Evolutionary conservation across 2,797 vertebrate species (phyloP).

Genomic region (Emys orbicularis): DNA sequence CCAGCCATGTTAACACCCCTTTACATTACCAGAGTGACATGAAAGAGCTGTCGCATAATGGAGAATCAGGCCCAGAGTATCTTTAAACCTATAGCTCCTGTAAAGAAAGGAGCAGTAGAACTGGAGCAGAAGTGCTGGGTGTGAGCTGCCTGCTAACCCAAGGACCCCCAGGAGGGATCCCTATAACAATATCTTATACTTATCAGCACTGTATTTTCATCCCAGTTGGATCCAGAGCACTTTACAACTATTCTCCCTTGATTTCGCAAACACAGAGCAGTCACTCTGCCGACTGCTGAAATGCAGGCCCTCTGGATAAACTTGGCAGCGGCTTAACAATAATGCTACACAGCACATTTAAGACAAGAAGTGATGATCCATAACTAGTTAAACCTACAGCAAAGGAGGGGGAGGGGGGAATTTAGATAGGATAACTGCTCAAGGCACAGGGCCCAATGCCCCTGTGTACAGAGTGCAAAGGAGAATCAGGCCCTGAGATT

Average conservation of each 20-base stretch:
- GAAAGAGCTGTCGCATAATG: neutral
- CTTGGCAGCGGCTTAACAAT: neutral
- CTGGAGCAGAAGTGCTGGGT: neutral
- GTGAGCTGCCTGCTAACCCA: neutral
- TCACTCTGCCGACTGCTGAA: neutral
- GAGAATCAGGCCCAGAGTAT: neutral
- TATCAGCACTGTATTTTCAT: neutral
- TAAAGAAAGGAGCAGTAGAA: neutral
- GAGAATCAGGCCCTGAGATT: neutral
- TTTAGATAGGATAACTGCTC: neutral
- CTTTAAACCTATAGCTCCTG: neutral
- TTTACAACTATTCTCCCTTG: neutral
- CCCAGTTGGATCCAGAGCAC: neutral
- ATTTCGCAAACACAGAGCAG: neutral
- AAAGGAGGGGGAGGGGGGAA: no score
- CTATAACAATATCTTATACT: neutral
- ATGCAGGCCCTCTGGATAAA: neutral
- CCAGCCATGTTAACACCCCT: neutral
- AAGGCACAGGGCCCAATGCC: neutral
- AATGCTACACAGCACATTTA: neutral
- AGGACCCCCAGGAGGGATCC: neutral
- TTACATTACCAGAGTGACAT: no score
- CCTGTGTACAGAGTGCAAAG: neutral
- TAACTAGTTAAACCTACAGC: neutral
- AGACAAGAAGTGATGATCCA: neutral